These are phyloP conservation scores for Galerucella calmariensis DNA, from an alignment of 2,888 invertebrate genomes.

Conservation along the genomic window DNA sequence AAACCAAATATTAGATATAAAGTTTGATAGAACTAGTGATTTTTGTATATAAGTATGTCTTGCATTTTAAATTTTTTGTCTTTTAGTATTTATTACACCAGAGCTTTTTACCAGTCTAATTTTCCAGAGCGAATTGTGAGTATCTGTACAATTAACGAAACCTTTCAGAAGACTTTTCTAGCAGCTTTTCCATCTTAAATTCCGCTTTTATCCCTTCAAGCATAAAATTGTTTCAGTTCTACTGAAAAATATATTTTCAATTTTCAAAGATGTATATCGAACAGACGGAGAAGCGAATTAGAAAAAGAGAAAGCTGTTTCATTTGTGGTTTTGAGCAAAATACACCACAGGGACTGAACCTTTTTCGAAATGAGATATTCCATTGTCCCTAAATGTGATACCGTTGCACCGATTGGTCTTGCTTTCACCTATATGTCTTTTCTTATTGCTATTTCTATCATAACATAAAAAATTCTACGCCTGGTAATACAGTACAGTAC, in stretches of 20 bases:
- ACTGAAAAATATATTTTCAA: constrained; percentile 30
- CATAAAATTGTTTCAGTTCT: neutral
- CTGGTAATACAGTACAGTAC: constrained; percentile 6
- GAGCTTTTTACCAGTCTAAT: no score
- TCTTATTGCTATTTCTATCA: constrained; percentile 33
- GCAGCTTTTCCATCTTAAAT: neutral
- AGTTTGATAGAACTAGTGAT: no score
- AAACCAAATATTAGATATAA: no score
- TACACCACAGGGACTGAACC: constrained; percentile 48
- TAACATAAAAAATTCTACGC: constrained; percentile 30
- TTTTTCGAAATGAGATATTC: constrained; percentile 51
- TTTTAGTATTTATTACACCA: no score
- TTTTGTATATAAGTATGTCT: no score
- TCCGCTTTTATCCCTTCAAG: neutral
- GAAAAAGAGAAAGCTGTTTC: constrained; percentile 42
- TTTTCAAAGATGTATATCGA: constrained; percentile 39
- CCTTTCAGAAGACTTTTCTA: neutral
- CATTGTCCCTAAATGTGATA: constrained; percentile 51
- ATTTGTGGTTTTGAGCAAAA: constrained; percentile 48
- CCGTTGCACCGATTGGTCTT: constrained; percentile 41
- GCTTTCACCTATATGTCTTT: constrained; percentile 40
- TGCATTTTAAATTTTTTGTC: no score
- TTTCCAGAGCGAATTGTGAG: no score
- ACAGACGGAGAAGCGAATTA: constrained; percentile 6
- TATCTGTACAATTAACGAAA: neutral